Evolutionary conservation across 2,888 invertebrate species (phyloP).

Genomic region (Microplitis manilae): DNA sequence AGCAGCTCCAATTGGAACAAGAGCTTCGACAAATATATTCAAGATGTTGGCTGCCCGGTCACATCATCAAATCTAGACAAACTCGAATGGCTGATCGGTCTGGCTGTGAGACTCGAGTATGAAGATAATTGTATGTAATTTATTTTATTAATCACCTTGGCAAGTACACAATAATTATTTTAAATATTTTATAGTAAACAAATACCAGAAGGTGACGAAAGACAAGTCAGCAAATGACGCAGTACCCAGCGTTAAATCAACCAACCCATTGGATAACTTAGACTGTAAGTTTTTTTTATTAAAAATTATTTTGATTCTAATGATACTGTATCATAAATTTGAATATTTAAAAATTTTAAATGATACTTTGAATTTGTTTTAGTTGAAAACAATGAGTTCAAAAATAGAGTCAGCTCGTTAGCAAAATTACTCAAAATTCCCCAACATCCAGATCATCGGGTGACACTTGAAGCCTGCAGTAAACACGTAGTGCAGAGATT

Average conservation of each 20-base stretch:
- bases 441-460: conserved; percentile 85
- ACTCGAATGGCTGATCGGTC: conserved; percentile 88
- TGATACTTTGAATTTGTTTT: conserved; percentile 44
- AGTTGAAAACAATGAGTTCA: conserved; percentile 89
- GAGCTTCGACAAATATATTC: conserved; percentile 82
- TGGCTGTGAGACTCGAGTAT: conserved; percentile 88
- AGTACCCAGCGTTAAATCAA: conserved; percentile 82
- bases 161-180: conserved; percentile 14
- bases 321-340: neutral
- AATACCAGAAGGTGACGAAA: conserved; percentile 80
- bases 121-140: conserved; percentile 81
- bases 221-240: conserved; percentile 74
- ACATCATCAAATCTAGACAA: conserved; percentile 78
- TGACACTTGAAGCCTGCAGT: conserved; percentile 81
- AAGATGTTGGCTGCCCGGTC: conserved; percentile 83
- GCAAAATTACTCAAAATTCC: conserved; percentile 86
- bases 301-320: conserved; percentile 10
- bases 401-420: conserved; percentile 84
- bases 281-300: conserved; percentile 79
- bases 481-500: conserved; percentile 77
- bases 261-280: conserved; percentile 88
- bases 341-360: conserved; percentile 16
- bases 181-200: conserved; percentile 57
- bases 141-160: neutral
- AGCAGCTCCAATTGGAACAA: conserved; percentile 80